Percentiles rank a stretch among this genome's conserved stretches.
phyloP scores from a whole-genome alignment of 2,113 vertebrate species.

The Ancistrus triradiatus region DNA sequence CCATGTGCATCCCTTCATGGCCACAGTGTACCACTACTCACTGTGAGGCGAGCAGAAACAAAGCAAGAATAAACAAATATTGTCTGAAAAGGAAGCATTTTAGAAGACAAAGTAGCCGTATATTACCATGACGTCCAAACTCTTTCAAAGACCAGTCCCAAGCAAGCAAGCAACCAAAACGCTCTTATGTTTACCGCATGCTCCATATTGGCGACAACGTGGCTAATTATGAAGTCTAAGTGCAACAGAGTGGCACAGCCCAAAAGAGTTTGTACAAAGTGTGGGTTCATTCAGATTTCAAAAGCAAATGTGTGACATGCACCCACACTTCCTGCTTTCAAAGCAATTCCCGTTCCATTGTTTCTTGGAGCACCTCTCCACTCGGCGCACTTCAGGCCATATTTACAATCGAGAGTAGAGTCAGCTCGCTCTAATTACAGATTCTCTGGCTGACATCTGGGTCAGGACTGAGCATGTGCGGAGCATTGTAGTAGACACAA shows the following conservation, averaged over 20 bases:
- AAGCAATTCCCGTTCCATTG: neutral
- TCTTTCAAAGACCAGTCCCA: neutral
- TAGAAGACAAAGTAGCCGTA: no score
- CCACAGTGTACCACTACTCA: no score
- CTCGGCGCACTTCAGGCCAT: constrained; percentile 5
- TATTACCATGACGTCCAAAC: constrained; percentile 1
- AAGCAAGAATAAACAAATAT: no score
- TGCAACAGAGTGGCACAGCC: no score
- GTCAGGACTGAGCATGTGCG: constrained; percentile 22
- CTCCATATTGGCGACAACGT: no score
- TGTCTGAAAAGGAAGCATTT: no score
- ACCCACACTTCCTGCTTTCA: constrained; percentile 2
- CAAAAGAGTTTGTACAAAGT: neutral
- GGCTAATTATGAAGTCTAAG: constrained; percentile 1
- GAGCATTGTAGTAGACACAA: constrained; percentile 15
- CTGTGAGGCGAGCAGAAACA: no score
- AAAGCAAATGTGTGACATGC: neutral
- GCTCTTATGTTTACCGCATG: neutral
- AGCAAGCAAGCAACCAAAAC: neutral
- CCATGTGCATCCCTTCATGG: no score
- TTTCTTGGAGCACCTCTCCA: constrained; percentile 24
- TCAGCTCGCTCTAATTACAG: constrained; percentile 31
- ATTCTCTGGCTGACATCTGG: constrained; percentile 29
- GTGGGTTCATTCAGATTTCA: neutral
- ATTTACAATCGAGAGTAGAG: neutral